These are phyloP conservation scores for Limnephilus marmoratus DNA, from an alignment of 2,888 invertebrate species.

Conservation along the genomic window DNA sequence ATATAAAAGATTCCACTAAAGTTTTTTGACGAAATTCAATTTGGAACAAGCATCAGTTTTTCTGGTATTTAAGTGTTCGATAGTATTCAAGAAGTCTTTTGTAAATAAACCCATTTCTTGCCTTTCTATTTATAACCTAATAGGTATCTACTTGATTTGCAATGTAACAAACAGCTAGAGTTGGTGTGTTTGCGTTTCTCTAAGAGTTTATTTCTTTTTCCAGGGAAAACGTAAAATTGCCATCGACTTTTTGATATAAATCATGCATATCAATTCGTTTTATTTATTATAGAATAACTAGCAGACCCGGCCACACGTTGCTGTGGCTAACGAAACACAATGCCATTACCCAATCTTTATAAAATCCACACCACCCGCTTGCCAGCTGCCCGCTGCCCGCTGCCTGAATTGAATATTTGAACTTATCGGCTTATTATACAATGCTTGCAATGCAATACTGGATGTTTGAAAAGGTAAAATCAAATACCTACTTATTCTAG, in stretches of 20 bases:
- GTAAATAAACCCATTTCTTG: neutral
- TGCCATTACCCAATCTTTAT: no score
- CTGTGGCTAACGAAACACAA: no score
- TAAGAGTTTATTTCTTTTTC: neutral
- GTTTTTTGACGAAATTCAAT: neutral
- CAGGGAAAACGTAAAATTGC: no score
- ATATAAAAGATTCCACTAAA: neutral
- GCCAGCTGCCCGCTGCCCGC: no score
- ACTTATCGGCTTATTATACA: no score
- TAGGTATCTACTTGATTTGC: neutral
- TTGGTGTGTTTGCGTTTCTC: neutral
- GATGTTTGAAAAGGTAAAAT: no score
- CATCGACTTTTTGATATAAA: neutral
- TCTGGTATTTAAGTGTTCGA: neutral
- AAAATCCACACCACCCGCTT: no score
- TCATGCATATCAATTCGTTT: neutral
- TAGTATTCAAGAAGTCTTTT: neutral
- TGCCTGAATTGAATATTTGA: no score
- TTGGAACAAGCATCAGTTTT: neutral
- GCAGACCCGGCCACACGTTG: no score
- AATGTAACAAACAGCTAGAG: neutral
- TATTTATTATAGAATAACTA: no score
- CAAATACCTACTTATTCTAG: no score
- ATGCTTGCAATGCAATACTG: no score
- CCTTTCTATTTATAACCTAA: neutral